Evolutionary conservation across 2,888 invertebrate species (phyloP).

Genomic region (Eupithecia abbreviata): DNA sequence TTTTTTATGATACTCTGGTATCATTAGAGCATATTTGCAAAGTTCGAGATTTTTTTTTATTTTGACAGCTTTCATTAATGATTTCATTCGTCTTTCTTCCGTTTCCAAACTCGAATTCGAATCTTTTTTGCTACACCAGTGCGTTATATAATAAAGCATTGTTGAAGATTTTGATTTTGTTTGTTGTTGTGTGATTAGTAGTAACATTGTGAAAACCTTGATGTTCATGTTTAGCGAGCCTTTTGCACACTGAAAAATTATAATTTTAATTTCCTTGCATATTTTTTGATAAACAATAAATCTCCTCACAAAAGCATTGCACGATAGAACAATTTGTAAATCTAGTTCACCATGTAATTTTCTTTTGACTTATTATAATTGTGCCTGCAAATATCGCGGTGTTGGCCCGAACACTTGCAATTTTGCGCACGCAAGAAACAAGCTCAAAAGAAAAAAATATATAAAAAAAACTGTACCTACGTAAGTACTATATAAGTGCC

Average conservation of each 20-base stretch:
- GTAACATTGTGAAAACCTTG: too few relatives aligned
- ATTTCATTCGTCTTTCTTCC: too few relatives aligned
- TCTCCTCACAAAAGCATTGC: constrained; percentile 19
- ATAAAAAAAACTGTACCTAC: neutral
- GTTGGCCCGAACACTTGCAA: constrained; percentile 26
- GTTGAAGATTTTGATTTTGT: too few relatives aligned
- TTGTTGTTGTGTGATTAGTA: too few relatives aligned
- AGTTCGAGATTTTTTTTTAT: too few relatives aligned
- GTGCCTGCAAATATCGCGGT: constrained; percentile 23
- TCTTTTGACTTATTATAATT: constrained; percentile 27
- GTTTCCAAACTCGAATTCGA: too few relatives aligned
- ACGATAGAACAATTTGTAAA: constrained; percentile 35
- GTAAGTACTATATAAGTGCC: neutral
- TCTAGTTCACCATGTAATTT: constrained; percentile 31
- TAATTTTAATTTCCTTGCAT: neutral
- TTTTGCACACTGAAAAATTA: neutral
- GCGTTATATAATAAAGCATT: too few relatives aligned
- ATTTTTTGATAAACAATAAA: constrained; percentile 17
- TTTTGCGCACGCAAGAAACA: constrained; percentile 29
- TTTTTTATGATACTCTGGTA: too few relatives aligned
- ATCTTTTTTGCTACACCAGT: too few relatives aligned
- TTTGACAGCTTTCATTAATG: too few relatives aligned
- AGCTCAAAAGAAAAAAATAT: constrained; percentile 5
- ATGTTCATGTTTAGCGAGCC: neutral
- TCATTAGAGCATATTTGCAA: too few relatives aligned